Evolutionary conservation across 2,113 vertebrate species (phyloP).

Genomic region (Rhegmatorhina hoffmannsi): DNA sequence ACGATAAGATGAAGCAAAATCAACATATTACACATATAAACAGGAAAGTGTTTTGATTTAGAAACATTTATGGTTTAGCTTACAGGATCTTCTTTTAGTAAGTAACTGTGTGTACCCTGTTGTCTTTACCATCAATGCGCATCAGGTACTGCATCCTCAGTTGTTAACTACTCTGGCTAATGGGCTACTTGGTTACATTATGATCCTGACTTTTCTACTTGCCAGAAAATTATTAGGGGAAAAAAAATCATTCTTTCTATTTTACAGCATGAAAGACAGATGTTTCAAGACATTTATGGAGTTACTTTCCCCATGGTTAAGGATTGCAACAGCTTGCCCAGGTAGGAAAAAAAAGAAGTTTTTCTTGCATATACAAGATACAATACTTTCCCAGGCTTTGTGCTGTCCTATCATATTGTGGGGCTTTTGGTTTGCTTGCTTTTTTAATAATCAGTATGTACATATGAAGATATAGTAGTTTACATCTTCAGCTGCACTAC

Average conservation of each 20-base stretch:
- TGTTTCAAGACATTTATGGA: not conserved
- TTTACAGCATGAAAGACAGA: not conserved
- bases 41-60: not conserved
- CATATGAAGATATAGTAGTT: not conserved
- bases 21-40: not conserved
- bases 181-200: not conserved
- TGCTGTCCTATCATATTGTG: no score
- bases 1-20: not conserved
- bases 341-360: not conserved
- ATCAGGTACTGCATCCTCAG: not conserved
- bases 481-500: not conserved
- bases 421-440: not conserved
- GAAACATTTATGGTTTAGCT: not conserved
- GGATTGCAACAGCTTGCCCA: not conserved
- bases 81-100: not conserved
- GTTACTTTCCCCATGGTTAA: not conserved
- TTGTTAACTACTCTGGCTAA: not conserved
- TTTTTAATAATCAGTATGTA: not conserved
- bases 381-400: not conserved
- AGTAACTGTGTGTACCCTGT: not conserved
- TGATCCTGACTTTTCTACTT: not conserved
- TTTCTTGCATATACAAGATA: not conserved
- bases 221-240: not conserved
- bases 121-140: accelerated
- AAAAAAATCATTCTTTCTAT: not conserved